phyloP scores from a whole-genome alignment of 2,888 invertebrate genomes.

The Dastarcus helophoroides region DNA sequence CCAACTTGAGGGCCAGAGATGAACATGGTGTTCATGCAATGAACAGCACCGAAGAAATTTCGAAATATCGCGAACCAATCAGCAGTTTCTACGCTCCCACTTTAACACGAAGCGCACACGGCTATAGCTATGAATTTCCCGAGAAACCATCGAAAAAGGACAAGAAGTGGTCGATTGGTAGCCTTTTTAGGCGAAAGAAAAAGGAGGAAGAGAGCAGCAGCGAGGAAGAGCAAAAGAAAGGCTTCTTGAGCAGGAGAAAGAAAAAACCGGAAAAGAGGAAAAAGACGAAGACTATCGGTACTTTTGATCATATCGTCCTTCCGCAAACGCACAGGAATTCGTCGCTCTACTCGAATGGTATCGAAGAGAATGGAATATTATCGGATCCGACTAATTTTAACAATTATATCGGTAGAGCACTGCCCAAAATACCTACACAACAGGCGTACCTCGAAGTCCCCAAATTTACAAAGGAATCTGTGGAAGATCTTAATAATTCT shows the following conservation, averaged over 20 bases:
- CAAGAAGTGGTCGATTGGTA: slow-evolving; percentile 72
- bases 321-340: slow-evolving; percentile 18
- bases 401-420: slow-evolving; percentile 21
- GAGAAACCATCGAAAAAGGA: slow-evolving; percentile 44
- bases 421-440: slow-evolving; percentile 22
- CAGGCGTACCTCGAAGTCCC: too few relatives aligned
- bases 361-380: slow-evolving; percentile 30
- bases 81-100: slow-evolving; percentile 25
- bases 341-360: slow-evolving; percentile 17
- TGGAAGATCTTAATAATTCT: too few relatives aligned
- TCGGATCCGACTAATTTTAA: slow-evolving; percentile 43
- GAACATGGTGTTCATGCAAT: slow-evolving; percentile 23
- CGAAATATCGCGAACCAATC: slow-evolving; percentile 19
- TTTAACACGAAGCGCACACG: slow-evolving; percentile 32
- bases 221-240: slow-evolving; percentile 33
- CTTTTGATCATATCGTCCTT: slow-evolving; percentile 55
- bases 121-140: slow-evolving; percentile 40
- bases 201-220: slow-evolving; percentile 50
- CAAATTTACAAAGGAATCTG: too few relatives aligned
- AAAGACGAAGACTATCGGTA: slow-evolving; percentile 46
- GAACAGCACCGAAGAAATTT: slow-evolving; percentile 33
- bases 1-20: slow-evolving; percentile 30
- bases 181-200: slow-evolving; percentile 65
- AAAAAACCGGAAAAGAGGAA: slow-evolving; percentile 39
- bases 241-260: slow-evolving; percentile 32